Evolutionary conservation across 2,888 invertebrate genomes (phyloP), one percentile per base, ranked within the genome.

Genomic region (Campaea margaritaria): DNA sequence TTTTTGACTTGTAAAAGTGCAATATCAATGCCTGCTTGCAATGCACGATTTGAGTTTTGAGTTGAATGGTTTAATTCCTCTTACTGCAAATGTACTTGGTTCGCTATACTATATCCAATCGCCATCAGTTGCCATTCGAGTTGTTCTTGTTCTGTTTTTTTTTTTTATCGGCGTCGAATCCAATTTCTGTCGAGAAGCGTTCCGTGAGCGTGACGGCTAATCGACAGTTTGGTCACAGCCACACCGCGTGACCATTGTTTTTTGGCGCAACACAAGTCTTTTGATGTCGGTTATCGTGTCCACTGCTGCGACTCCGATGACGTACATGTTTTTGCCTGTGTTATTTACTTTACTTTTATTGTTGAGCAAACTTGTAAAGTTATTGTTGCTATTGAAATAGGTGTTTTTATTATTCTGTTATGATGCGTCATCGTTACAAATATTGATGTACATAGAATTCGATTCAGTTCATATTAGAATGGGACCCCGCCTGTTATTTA

Each of bases 21-120:
- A n/a, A n/a, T n/a, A n/a, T n/a, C n/a, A n/a, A n/a, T n/a, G n/a
- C n/a, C n/a, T n/a, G n/a, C n/a, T n/a, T n/a, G n/a, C n/a, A n/a
- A n/a, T n/a, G n/a, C n/a, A n/a, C n/a, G n/a, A n/a, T n/a, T n/a
- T n/a, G n/a, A n/a, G n/a, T n/a, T n/a, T n/a, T n/a, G n/a, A n/a
- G n/a, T n/a, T n/a, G n/a, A n/a, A n/a, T n/a, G n/a, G n/a, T n/a
- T n/a, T n/a, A n/a, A n/a, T n/a, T n/a, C n/a, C n/a, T n/a, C n/a
- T 54, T 52, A 64, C 61, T 61, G 57, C 70, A 62, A 65, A 73
- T 74, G 69, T 67, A 57, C 66, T 76, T 75, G 60, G 54, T 57
- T 45, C 0, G 21, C 21, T 21, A 21, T 21, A 21, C n/a, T 31
- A 34, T 41, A 47, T 39, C 14, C 28, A 27, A 14, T 39, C 45